A percentile compares a stretch with the other conserved stretches of the same genome.
These are phyloP conservation scores for Odobenus rosmarus DNA, from an alignment of 2,113 vertebrate species.

Conservation along the genomic window DNA sequence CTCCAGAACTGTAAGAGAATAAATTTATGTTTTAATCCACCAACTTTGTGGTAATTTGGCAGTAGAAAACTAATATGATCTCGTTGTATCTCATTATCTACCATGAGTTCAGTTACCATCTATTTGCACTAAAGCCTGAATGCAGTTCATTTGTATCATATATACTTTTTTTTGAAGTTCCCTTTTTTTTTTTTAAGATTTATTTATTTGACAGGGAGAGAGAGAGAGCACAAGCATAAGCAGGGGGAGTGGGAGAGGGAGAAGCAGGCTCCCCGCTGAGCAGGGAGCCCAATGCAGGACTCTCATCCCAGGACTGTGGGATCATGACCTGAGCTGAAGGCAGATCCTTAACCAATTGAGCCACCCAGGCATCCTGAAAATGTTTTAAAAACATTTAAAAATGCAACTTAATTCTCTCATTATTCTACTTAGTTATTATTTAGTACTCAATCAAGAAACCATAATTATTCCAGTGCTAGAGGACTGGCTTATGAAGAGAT, in stretches of 20 bases:
- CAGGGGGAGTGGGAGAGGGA: too few relatives aligned
- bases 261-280: too few relatives aligned
- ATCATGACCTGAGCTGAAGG: too few relatives aligned
- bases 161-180: not conserved
- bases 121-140: not conserved
- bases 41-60: not conserved
- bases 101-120: not conserved
- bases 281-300: too few relatives aligned
- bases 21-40: not conserved
- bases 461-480: not conserved
- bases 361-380: too few relatives aligned
- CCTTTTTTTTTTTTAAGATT: too few relatives aligned
- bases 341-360: too few relatives aligned
- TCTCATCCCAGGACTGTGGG: too few relatives aligned
- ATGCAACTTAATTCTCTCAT: not conserved
- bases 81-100: not conserved
- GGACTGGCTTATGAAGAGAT: not conserved
- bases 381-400: conserved; percentile 16
- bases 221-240: too few relatives aligned
- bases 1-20: not conserved
- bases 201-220: too few relatives aligned
- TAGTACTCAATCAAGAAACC: not conserved
- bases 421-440: not conserved
- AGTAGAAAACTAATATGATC: not conserved
- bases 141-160: not conserved